Conservation (phyloP, 2,797 vertebrate genomes). For the Sphenodon punctatus region DNA sequence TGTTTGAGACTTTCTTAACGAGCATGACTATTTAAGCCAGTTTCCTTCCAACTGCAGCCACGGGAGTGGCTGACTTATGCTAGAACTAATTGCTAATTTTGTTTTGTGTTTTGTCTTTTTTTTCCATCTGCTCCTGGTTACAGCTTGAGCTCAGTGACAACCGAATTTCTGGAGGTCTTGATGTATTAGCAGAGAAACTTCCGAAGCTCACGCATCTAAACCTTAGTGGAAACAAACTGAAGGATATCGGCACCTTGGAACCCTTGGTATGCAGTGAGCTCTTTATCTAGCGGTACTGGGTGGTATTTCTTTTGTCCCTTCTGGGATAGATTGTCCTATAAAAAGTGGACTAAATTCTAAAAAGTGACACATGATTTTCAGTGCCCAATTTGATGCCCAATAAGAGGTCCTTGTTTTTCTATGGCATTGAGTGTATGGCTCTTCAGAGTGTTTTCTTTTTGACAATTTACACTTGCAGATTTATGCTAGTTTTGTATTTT, state of each 20-base stretch:
- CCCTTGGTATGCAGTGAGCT: conserved; percentile 83
- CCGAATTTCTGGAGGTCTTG: conserved; percentile 90
- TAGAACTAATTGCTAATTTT: background rate
- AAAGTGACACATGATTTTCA: background rate
- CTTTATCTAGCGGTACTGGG: background rate
- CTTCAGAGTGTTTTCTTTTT: too few relatives aligned
- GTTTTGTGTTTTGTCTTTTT: background rate
- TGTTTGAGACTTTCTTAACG: too few relatives aligned
- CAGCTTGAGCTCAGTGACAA: conserved; percentile 94
- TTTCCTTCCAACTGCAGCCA: background rate
- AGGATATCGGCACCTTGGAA: conserved; percentile 94
- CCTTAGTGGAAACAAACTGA: conserved; percentile 94
- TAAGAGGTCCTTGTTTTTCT: background rate
- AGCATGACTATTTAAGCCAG: too few relatives aligned
- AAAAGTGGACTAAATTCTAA: too few relatives aligned
- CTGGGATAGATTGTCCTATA: background rate
- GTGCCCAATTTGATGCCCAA: background rate
- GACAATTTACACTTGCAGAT: too few relatives aligned
- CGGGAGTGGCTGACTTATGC: background rate
- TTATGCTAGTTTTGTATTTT: too few relatives aligned
- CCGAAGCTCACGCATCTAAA: conserved; percentile 93
- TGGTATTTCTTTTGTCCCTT: background rate
- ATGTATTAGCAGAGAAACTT: conserved; percentile 92
- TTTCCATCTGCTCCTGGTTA: conserved; percentile 35
- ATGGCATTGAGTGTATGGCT: background rate